Base-by-base conservation (phyloP, 2,797 vertebrate genomes). In the Dermochelys coriacea region DNA sequence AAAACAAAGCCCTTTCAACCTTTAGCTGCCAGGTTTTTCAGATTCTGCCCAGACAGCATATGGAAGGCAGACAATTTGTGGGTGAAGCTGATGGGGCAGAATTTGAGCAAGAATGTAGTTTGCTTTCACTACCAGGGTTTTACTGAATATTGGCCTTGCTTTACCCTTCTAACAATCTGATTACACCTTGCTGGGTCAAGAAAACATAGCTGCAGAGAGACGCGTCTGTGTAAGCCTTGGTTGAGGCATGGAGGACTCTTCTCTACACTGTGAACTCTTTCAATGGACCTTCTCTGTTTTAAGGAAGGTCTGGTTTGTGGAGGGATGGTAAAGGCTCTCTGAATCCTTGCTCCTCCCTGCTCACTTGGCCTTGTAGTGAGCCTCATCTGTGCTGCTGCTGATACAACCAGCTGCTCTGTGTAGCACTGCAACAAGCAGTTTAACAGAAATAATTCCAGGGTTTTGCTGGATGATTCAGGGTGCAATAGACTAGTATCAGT, bases 1-100 rank as follows among this genome's bases (percentile, higher is more conserved):
- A 96, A 97, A 97, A 97, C 96, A 94, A 91, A 97, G 94, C 96
- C 95, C 95, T 97, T 95, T 86, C 97, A 95, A 91, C 91, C 95
- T 94, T 92, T 81, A 50, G 87, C 96, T 96, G 95, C 95, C 93
- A 94, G 95, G 91, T 68, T 93, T 94, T 90, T 59, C 88, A 88
- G 93, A 81, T 95, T 95, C 94, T 96, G 93, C 94, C 96, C 93
- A 37, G 96, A 92, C 95, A 5, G 93, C 61, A 12, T 1, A 5
- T 84, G 97, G 96, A 95, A 97, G 93, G 94, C 93, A 95, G 97
- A 97, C 96, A 97, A 93, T 94, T 94, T 94, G 95, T 91, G 96
- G 91, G 92, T 90, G 95, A 82, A 95, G 96, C 97, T 97, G 97
- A 97, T 91, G 94, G 95, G 87, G 93, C 95, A 94, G 3, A 93